Conservation (phyloP, 2,113 vertebrate species). For the Myodes glareolus region DNA sequence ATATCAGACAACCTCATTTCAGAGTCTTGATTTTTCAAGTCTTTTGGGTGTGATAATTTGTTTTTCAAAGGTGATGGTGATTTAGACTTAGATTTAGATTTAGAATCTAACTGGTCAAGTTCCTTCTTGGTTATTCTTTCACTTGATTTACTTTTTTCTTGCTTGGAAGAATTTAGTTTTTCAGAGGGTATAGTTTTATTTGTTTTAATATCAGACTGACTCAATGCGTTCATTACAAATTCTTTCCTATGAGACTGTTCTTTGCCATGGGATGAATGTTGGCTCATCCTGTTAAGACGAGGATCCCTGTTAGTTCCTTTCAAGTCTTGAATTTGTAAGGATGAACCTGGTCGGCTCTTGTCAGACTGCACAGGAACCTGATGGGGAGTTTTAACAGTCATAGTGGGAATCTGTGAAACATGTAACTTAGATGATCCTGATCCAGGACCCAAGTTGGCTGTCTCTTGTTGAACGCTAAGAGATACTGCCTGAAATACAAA, state of each 20-base stretch:
- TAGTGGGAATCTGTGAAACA: slow-evolving; percentile 83
- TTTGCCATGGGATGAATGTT: slow-evolving; percentile 87
- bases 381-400: slow-evolving; percentile 84
- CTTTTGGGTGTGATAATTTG: slow-evolving; percentile 85
- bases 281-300: slow-evolving; percentile 91
- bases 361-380: slow-evolving; percentile 84
- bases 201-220: slow-evolving; percentile 86
- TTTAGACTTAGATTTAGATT: slow-evolving; percentile 92
- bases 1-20: slow-evolving; percentile 89
- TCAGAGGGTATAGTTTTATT: slow-evolving; percentile 86
- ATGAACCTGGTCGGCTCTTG: slow-evolving; percentile 85
- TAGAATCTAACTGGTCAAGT: slow-evolving; percentile 86
- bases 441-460: slow-evolving; percentile 85
- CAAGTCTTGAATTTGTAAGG: slow-evolving; percentile 88
- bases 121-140: slow-evolving; percentile 90
- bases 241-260: slow-evolving; percentile 91
- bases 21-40: slow-evolving; percentile 86
- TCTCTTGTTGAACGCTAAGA: slow-evolving; percentile 88
- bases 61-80: slow-evolving; percentile 91
- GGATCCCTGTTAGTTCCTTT: slow-evolving; percentile 94
- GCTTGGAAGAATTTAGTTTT: slow-evolving; percentile 85
- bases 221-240: slow-evolving; percentile 68
- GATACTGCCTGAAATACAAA: slow-evolving; percentile 88
- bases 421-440: slow-evolving; percentile 87
- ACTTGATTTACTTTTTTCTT: slow-evolving; percentile 88